These are phyloP conservation scores for Myathropa florea DNA, from an alignment of 2,888 invertebrate genomes.

Conservation along the genomic window DNA sequence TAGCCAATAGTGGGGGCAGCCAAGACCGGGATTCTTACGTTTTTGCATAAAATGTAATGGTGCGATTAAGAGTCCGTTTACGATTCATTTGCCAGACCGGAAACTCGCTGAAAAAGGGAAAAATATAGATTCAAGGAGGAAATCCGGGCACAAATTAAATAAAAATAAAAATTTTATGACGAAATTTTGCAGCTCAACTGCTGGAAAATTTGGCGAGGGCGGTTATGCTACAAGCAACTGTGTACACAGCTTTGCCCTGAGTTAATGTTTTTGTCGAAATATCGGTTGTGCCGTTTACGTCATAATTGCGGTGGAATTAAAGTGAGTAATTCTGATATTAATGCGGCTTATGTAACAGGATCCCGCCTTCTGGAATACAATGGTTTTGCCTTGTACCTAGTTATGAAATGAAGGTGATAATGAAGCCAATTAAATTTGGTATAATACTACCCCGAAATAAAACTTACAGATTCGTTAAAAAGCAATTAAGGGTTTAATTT, in stretches of 20 bases:
- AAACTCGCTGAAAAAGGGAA: neutral
- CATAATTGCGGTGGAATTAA: slow-evolving; percentile 25
- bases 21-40: slow-evolving; percentile 17
- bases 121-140: slow-evolving; percentile 1
- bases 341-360: neutral
- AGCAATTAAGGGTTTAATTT: no score
- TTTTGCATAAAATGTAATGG: slow-evolving; percentile 37
- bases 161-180: slow-evolving; percentile 11
- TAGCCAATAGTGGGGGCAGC: neutral
- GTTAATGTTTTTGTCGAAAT: neutral
- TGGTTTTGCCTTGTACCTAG: neutral
- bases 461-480: no score
- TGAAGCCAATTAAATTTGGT: neutral
- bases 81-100: slow-evolving; percentile 41
- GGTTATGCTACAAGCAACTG: neutral
- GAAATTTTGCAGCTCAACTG: slow-evolving; percentile 10
- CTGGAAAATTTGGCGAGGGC: slow-evolving; percentile 1
- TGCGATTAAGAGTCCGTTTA: slow-evolving; percentile 36
- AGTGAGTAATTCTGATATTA: neutral
- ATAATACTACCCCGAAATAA: neutral
- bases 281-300: neutral
- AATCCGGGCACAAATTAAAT: slow-evolving; percentile 8
- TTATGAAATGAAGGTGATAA: neutral
- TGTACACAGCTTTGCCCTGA: neutral
- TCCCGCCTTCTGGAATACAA: neutral